phyloP scores from a whole-genome alignment of 2,888 invertebrate species.

The Gisinianus flammeolus region DNA sequence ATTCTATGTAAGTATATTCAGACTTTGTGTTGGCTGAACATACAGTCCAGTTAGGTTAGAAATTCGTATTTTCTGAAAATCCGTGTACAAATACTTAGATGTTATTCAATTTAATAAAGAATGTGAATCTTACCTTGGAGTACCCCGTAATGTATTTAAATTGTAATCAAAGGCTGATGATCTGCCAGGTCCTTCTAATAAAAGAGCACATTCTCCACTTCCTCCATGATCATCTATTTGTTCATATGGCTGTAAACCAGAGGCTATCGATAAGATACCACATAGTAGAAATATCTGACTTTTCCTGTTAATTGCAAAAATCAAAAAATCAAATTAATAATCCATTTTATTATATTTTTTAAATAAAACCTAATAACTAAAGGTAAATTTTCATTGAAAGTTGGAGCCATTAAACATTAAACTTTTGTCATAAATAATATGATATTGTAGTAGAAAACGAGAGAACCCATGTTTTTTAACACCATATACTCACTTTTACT shows the following conservation, averaged over 20 bases:
- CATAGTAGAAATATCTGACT: slow-evolving; percentile 56
- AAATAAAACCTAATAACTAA: too few species aligned
- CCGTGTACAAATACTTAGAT: too few species aligned
- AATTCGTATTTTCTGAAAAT: neutral
- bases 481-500: too few species aligned
- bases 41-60: too few species aligned
- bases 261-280: slow-evolving; percentile 41
- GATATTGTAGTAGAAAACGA: too few species aligned
- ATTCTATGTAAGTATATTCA: too few species aligned
- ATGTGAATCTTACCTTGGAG: slow-evolving; percentile 26
- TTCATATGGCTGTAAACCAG: slow-evolving; percentile 52
- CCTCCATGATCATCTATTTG: slow-evolving; percentile 60
- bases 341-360: neutral
- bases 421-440: too few species aligned
- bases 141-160: slow-evolving; percentile 77
- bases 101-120: neutral
- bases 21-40: too few species aligned
- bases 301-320: slow-evolving; percentile 48
- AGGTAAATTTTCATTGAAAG: too few species aligned
- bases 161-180: slow-evolving; percentile 84
- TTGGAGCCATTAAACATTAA: too few species aligned
- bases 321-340: neutral
- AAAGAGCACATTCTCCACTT: slow-evolving; percentile 76
- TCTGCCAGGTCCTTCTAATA: slow-evolving; percentile 77
- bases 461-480: too few species aligned